These are phyloP conservation scores for Cyrtonyx montezumae DNA, from an alignment of 2,113 vertebrate species.

Conservation along the genomic window DNA sequence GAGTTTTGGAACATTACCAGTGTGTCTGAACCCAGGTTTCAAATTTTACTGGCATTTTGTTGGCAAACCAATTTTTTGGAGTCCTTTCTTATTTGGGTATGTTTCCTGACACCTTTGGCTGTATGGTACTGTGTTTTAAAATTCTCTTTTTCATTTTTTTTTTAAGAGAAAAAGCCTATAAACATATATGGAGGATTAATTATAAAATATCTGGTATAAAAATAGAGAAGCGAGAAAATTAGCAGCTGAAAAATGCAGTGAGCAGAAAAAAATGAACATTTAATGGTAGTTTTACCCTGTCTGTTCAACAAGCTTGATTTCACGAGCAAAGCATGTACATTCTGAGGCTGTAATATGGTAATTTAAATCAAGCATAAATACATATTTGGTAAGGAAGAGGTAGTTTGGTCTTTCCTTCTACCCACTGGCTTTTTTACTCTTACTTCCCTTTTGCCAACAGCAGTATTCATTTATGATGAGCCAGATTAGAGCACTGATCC, in stretches of 20 bases:
- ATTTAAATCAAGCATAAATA: constrained; percentile 19
- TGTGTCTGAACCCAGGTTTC: constrained; percentile 77
- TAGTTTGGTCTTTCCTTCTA: background rate
- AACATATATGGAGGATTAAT: constrained; percentile 66
- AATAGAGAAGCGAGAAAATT: constrained; percentile 44
- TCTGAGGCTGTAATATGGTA: background rate
- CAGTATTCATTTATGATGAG: background rate
- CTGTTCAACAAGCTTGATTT: background rate
- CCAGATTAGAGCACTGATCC: background rate
- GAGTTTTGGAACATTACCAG: constrained; percentile 75
- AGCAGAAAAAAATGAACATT: background rate
- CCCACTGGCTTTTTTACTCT: background rate
- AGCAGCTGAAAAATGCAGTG: constrained; percentile 37
- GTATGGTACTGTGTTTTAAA: constrained; percentile 60
- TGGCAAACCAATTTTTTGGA: constrained; percentile 76
- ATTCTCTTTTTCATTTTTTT: constrained; percentile 63
- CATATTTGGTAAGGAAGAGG: constrained; percentile 3
- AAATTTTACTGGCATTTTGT: constrained; percentile 81
- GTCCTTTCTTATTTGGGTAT: constrained; percentile 71
- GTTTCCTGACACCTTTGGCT: constrained; percentile 79
- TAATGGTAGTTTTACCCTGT: background rate
- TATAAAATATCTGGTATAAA: constrained; percentile 62
- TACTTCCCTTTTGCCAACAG: constrained; percentile 1
- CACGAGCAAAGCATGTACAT: background rate
- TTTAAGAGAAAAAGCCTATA: constrained; percentile 51